Evolutionary conservation across 2,888 invertebrate species (phyloP), one percentile per base, ranked within the genome.

Genomic region (Gibbula magus): DNA sequence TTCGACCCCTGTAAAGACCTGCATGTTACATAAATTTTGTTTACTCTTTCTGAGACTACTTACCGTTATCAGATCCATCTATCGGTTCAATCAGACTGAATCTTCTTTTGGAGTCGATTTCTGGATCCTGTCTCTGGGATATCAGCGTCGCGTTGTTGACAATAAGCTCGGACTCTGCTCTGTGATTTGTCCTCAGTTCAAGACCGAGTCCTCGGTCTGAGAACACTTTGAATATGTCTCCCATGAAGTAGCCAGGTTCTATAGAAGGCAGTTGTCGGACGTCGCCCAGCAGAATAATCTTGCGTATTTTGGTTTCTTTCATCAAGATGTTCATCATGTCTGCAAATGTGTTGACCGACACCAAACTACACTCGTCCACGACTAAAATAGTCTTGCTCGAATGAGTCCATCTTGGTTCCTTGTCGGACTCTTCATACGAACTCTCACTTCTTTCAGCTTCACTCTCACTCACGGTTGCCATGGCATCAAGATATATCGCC

Each of bases 351-450:
- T 84, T 78, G 8, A 91, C 89, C 5, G 91, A 86, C 8, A 91
- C 90, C 56, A 91, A 83, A 70, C 90, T 90, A 80, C 90, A 91
- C 75, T 91, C 91, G 79, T 91, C 91, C 3, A 91, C 90, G 7
- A 91, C 89, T 32, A 90, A 83, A 0, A 81, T 84, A 79, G 82
- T 67, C 8, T 79, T 81, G 45, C 75, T 25, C 0, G 76, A 51
- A 54, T 82, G 80, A 13, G 61, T 83, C 82, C 82, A 83, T 0
- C 13, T 20, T 8, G 10, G 29, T 32, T 79, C 66, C 0, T 45
- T 25, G 18, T 75, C 13, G 5, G 45, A 45, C 5, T 5, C 45
- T 5, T 45, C 45, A 10, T 10, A 45, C 13, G 45, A 45, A 45
- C 54, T 22, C n/a, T 16, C 20, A n/a, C 0, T 66, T 70, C 13